Percentiles rank a stretch among this genome's conserved stretches.
Evolutionary conservation across 2,888 invertebrate genomes (phyloP).

Genomic region (Plutella xylostella): DNA sequence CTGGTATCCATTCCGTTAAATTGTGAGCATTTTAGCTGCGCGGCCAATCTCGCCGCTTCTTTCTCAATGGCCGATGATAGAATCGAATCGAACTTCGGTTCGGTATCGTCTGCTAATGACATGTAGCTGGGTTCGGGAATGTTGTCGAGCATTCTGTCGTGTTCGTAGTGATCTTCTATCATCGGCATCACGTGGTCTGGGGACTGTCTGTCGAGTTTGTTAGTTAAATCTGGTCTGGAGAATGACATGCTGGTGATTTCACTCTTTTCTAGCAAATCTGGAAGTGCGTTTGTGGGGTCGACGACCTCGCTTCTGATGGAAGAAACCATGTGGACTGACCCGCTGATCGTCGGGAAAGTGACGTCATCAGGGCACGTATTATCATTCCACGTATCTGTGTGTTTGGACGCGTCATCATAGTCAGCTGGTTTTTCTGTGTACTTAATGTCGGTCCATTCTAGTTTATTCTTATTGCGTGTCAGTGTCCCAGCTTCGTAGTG

Average conservation of each 20-base stretch:
- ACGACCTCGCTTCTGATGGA: conserved; percentile 74
- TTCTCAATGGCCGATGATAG: conserved; percentile 79
- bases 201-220: conserved; percentile 31
- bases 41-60: conserved; percentile 78
- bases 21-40: conserved; percentile 39
- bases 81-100: conserved; percentile 70
- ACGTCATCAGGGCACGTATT: conserved; percentile 82
- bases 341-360: conserved; percentile 84
- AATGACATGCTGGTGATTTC: conserved; percentile 30
- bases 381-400: conserved; percentile 83
- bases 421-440: conserved; percentile 20
- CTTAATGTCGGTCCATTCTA: conserved; percentile 46
- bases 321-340: conserved; percentile 77
- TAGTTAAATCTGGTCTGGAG: conserved; percentile 49
- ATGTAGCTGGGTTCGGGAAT: conserved; percentile 47
- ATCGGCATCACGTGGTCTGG: conserved; percentile 23
- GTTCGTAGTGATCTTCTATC: conserved; percentile 18
- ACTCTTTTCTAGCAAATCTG: conserved; percentile 55
- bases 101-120: conserved; percentile 58
- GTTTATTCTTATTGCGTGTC: conserved; percentile 28
- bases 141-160: conserved; percentile 29
- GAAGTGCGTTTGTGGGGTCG: conserved; percentile 39
- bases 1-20: conserved; percentile 66
- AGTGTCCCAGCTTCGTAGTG: conserved; percentile 24
- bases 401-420: conserved; percentile 28